Evolutionary conservation across 1,140 invertebrate genomes (phyloP).

Genomic region (Archivesica marissinica): DNA sequence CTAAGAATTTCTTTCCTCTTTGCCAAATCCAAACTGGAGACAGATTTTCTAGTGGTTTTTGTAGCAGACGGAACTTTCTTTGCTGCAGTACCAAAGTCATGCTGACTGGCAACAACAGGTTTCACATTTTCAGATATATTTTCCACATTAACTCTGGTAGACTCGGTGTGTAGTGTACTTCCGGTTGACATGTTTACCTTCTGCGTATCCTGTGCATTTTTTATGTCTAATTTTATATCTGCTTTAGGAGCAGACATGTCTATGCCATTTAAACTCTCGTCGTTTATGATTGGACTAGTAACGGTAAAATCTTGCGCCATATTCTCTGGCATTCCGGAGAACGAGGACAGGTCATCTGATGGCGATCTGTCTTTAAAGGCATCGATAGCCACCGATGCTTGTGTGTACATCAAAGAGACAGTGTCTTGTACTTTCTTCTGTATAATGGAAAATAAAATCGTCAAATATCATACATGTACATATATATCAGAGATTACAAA

Average conservation of each 20-base stretch:
- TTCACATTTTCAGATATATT: background rate
- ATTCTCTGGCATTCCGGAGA: background rate
- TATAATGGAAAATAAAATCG: too few relatives aligned
- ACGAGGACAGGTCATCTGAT: background rate
- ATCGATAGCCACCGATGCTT: slow-evolving; percentile 62
- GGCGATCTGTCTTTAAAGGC: slow-evolving; percentile 45
- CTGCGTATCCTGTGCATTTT: background rate
- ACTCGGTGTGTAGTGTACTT: background rate
- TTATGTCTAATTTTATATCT: background rate
- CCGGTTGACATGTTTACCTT: background rate
- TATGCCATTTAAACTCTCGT: background rate
- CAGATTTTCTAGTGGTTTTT: background rate
- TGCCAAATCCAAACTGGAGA: slow-evolving; percentile 2
- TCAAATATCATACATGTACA: too few relatives aligned
- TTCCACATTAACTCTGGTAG: too few relatives aligned
- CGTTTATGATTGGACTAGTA: slow-evolving; percentile 47
- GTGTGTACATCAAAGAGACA: slow-evolving; percentile 64
- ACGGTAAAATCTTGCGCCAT: slow-evolving; percentile 47
- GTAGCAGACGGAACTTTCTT: background rate
- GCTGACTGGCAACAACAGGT: background rate
- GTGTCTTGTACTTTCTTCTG: slow-evolving; percentile 70
- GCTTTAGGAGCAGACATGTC: background rate
- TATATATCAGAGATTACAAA: too few relatives aligned
- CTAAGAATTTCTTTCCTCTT: slow-evolving; percentile 27
- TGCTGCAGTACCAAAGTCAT: background rate